phyloP scores from a whole-genome alignment of 2,888 invertebrate genomes.

The Temnothorax ravouxi region DNA sequence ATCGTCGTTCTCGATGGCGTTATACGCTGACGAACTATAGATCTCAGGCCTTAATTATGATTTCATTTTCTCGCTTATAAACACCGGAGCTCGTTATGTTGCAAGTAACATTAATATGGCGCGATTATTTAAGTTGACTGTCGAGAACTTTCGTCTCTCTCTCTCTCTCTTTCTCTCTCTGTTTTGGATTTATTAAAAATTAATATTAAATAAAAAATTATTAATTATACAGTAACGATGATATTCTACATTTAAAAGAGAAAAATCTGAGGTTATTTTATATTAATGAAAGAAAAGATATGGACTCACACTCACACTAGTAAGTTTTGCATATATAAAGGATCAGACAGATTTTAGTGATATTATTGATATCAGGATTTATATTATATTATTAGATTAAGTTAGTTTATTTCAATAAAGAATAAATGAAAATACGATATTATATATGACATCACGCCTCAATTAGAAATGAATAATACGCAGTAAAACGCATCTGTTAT shows the following conservation, averaged over 20 bases:
- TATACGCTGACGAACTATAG: slow-evolving; percentile 51
- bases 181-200: background rate
- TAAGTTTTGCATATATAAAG: background rate
- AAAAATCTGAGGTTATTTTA: background rate
- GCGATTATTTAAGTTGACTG: background rate
- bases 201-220: slow-evolving; percentile 3
- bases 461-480: background rate
- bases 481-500: background rate
- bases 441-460: too few species aligned
- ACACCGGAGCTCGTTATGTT: slow-evolving; percentile 24
- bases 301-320: background rate
- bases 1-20: slow-evolving; percentile 69
- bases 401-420: background rate
- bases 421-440: background rate
- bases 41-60: slow-evolving; percentile 73
- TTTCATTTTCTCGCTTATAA: slow-evolving; percentile 69
- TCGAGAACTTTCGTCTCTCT: background rate
- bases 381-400: background rate
- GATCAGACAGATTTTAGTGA: background rate
- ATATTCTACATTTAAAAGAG: background rate
- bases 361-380: background rate
- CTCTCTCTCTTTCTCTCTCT: background rate
- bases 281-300: background rate
- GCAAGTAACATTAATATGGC: slow-evolving; percentile 37
- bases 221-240: background rate